Base-by-base conservation (phyloP, 1,140 invertebrate species). In the Antheraea mylitta region DNA sequence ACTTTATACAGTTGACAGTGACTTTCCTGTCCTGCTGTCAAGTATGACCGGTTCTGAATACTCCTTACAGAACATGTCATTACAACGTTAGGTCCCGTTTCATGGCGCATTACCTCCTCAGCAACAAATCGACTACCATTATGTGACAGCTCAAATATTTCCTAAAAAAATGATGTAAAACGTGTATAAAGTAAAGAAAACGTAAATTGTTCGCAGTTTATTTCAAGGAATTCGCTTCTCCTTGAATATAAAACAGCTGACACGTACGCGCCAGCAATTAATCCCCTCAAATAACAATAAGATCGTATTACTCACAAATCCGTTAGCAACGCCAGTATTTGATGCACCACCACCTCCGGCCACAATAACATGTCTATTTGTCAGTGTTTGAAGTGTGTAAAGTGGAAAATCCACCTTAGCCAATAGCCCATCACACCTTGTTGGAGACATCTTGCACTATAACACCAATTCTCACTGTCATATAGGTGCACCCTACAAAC, bases 241-340 rank as follows among this genome's bases (percentile, higher is more conserved):
- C 30, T 66, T 66, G 65, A 66, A 66, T 66, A 36, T 38, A 58
- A 66, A 80, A 74, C 65, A 76, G 70, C 65, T 85, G 82, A 86
- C 83, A 81, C 85, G 83, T 81, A 80, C 65, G 13, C 45, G 45
- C 4, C 45, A 13, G 45, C 45, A 1, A 11, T 53, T 53, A n/a
- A 13, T 53, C 11, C 16, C 16, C 13, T 0, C 6, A 53, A 53
- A 53, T 53, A 53, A 53, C 7, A 10, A 16, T 53, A n/a, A 10
- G 70, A 79, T 73, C 77, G 81, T 79, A 37, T 81, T 70, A 94
- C 96, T 95, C 92, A 97, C 98, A 93, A 99, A 98, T 90, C 97
- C 97, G 94, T 99, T 99, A 18, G 96, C 95, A 69, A 99, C 96
- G 22, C 98, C 98, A 59, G 98, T 99, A 92, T 98, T 99, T 18